Conservation (phyloP, 2,888 invertebrate species). For the Zhuqinia jingwanae region DNA sequence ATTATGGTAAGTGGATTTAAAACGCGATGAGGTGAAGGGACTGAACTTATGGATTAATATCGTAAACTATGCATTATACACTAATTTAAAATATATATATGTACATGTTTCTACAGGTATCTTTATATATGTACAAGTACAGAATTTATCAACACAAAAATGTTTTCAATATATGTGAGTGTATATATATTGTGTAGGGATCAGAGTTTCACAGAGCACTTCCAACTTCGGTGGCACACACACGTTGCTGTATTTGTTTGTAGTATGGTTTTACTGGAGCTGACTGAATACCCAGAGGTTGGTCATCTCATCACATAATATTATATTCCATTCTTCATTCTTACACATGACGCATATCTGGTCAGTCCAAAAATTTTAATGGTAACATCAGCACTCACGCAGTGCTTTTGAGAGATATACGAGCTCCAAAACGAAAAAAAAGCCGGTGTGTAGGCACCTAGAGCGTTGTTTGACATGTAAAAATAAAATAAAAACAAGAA, state of each 20-base stretch:
- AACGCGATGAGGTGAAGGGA: neutral
- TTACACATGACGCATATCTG: conserved; percentile 36
- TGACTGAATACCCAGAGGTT: too few species aligned
- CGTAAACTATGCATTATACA: neutral
- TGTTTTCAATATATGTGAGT: conserved; percentile 1
- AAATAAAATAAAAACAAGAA: conserved; percentile 54
- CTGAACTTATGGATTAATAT: neutral
- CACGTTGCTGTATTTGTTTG: conserved; percentile 35
- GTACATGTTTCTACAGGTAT: neutral
- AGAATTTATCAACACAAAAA: neutral
- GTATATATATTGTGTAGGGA: too few species aligned
- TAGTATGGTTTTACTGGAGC: neutral
- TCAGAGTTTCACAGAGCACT: neutral
- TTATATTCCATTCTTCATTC: conserved; percentile 4
- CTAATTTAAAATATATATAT: neutral
- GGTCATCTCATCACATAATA: too few species aligned
- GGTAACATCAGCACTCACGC: conserved; percentile 66
- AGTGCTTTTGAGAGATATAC: conserved; percentile 56
- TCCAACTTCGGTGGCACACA: conserved; percentile 35
- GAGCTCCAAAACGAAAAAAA: conserved; percentile 47
- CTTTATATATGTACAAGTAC: neutral
- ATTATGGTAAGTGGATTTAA: too few species aligned
- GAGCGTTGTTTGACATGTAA: conserved; percentile 64
- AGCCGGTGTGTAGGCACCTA: conserved; percentile 58
- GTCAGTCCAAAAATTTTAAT: conserved; percentile 51